A percentile compares a stretch with the other conserved stretches of the same genome.
These are phyloP conservation scores for Heliconius congener DNA, from an alignment of 1,140 invertebrate genomes.

Conservation along the genomic window DNA sequence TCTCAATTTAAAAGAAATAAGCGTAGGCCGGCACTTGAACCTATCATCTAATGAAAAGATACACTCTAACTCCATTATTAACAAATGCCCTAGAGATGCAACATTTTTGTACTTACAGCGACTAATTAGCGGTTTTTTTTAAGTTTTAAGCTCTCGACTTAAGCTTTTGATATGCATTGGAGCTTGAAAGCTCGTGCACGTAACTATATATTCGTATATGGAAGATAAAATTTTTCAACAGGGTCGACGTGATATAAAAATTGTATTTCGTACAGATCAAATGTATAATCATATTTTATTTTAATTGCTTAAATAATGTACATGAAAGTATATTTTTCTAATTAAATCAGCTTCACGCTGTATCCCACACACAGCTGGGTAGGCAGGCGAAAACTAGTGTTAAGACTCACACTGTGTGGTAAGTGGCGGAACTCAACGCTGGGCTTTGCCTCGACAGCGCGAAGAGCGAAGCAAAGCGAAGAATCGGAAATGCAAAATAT, in stretches of 20 bases:
- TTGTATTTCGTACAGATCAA: no score
- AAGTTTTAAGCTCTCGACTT: constrained; percentile 20
- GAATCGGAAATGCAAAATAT: no score
- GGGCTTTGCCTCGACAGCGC: no score
- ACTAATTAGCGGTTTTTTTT: constrained; percentile 28
- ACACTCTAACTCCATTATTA: constrained; percentile 5
- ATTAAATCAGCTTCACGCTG: no score
- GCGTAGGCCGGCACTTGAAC: constrained; percentile 3
- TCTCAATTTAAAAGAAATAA: constrained; percentile 23
- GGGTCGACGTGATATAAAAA: no score
- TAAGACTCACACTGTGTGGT: no score
- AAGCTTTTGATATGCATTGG: constrained; percentile 20
- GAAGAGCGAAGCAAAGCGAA: no score
- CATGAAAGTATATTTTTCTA: background rate
- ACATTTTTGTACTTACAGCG: constrained; percentile 10
- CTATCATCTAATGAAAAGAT: constrained; percentile 22
- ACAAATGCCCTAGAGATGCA: constrained; percentile 25
- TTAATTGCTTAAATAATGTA: background rate
- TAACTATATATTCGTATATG: background rate
- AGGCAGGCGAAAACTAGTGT: no score
- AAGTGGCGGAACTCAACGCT: no score
- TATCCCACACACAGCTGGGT: no score
- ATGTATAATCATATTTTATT: background rate
- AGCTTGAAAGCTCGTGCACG: background rate
- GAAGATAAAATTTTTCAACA: background rate